phyloP scores from a whole-genome alignment of 2,113 vertebrate genomes.

The Genyomyrus donnyi region DNA sequence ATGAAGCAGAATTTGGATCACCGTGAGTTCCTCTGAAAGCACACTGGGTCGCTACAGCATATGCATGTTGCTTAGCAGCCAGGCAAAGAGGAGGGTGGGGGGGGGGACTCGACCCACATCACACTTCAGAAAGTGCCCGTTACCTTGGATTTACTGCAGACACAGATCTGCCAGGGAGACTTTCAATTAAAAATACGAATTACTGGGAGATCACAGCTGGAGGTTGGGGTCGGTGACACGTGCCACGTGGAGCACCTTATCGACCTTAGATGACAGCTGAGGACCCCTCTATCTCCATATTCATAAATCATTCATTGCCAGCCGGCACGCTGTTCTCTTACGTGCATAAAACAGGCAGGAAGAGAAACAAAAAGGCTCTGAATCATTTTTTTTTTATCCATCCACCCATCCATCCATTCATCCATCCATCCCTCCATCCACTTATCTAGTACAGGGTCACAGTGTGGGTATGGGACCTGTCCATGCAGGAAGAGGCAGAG shows the following conservation, averaged over 20 bases:
- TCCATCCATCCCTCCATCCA: background rate
- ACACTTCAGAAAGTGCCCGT: background rate
- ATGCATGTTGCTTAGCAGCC: background rate
- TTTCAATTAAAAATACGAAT: background rate
- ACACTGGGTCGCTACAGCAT: background rate
- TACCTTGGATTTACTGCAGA: background rate
- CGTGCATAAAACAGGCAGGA: background rate
- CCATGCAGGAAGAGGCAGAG: background rate
- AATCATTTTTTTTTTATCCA: background rate
- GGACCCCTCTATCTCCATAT: slow-evolving; percentile 24
- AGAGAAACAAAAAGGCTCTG: background rate
- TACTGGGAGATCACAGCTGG: slow-evolving; percentile 16
- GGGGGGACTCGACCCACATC: background rate
- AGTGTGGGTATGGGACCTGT: background rate
- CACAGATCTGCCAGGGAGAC: background rate
- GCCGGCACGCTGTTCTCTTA: background rate
- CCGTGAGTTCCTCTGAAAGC: background rate
- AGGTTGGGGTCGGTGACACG: slow-evolving; percentile 13
- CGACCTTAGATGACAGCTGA: slow-evolving; percentile 23
- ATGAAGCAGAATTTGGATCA: background rate
- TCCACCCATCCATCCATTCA: background rate
- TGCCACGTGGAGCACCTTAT: slow-evolving; percentile 9
- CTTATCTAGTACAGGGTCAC: background rate
- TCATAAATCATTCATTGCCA: slow-evolving; percentile 34
- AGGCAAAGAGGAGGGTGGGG: background rate